These are phyloP conservation scores for Cosmia trapezina DNA, from an alignment of 2,888 invertebrate genomes.

Conservation along the genomic window DNA sequence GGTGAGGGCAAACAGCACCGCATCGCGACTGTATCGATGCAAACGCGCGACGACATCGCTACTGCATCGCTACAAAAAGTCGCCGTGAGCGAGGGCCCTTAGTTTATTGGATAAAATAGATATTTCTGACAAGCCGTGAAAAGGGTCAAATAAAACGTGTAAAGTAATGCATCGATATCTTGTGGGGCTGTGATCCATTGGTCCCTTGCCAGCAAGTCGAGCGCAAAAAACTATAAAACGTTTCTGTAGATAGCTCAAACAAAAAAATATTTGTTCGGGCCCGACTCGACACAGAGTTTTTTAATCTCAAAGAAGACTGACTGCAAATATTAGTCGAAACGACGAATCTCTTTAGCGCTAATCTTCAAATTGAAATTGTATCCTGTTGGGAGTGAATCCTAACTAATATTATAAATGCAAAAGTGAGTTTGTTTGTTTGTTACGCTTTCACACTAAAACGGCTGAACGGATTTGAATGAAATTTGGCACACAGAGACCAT, in stretches of 20 bases:
- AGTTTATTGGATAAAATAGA: no score
- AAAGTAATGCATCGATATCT: constrained; percentile 41
- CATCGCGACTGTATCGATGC: no score
- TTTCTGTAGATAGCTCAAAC: constrained; percentile 29
- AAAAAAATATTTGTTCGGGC: constrained; percentile 31
- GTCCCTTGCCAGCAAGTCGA: constrained; percentile 42
- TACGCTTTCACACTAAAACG: no score
- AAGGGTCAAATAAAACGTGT: constrained; percentile 46
- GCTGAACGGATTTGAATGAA: no score
- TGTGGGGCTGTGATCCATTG: constrained; percentile 49
- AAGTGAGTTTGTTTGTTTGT: no score
- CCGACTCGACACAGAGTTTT: constrained; percentile 25
- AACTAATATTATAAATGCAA: no score
- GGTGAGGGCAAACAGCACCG: no score
- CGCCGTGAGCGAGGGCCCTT: no score
- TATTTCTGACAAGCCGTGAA: constrained; percentile 7
- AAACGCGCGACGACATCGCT: no score
- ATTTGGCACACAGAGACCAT: no score
- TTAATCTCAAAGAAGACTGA: constrained; percentile 22
- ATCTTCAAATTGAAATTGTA: not conserved
- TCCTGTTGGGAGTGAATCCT: no score
- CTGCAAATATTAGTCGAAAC: constrained; percentile 33
- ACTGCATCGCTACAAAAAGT: no score
- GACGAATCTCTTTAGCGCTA: not conserved
- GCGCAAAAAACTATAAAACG: constrained; percentile 41